A percentile compares a stretch with the other conserved stretches of the same genome.
Evolutionary conservation across 1,140 invertebrate species (phyloP).

Genomic region (Battus philenor): DNA sequence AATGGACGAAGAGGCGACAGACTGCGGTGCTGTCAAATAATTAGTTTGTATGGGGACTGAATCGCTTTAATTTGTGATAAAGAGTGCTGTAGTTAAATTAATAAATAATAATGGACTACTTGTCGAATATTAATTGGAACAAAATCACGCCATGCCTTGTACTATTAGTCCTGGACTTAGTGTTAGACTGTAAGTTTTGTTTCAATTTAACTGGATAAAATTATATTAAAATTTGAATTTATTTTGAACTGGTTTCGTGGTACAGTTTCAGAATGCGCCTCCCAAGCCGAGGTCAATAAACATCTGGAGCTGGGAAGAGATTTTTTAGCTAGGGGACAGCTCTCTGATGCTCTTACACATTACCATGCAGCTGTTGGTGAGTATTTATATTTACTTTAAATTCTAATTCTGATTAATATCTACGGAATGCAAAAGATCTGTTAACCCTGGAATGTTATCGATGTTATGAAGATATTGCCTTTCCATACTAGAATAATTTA

Average conservation of each 20-base stretch:
- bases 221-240: constrained; percentile 16
- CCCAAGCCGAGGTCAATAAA: constrained; percentile 88
- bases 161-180: constrained; percentile 71
- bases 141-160: constrained; percentile 72
- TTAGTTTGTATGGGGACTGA: constrained; percentile 63
- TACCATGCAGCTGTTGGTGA: constrained; percentile 98
- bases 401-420: too few relatives aligned
- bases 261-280: constrained; percentile 79
- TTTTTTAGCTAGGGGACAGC: constrained; percentile 92
- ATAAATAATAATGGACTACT: constrained; percentile 60
- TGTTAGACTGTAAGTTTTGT: constrained; percentile 67
- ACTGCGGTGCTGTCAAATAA: constrained; percentile 64
- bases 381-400: constrained; percentile 33
- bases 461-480: too few relatives aligned
- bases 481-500: too few relatives aligned
- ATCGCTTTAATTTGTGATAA: constrained; percentile 49
- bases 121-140: constrained; percentile 70
- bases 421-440: too few relatives aligned
- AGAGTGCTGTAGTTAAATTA: constrained; percentile 41
- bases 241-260: constrained; percentile 29
- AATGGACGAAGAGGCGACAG: constrained; percentile 66
- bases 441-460: too few relatives aligned
- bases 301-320: constrained; percentile 96
- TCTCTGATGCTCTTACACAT: constrained; percentile 96
- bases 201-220: constrained; percentile 6